phyloP scores from a whole-genome alignment of 2,888 invertebrate genomes.

The Calameuta idolon region DNA sequence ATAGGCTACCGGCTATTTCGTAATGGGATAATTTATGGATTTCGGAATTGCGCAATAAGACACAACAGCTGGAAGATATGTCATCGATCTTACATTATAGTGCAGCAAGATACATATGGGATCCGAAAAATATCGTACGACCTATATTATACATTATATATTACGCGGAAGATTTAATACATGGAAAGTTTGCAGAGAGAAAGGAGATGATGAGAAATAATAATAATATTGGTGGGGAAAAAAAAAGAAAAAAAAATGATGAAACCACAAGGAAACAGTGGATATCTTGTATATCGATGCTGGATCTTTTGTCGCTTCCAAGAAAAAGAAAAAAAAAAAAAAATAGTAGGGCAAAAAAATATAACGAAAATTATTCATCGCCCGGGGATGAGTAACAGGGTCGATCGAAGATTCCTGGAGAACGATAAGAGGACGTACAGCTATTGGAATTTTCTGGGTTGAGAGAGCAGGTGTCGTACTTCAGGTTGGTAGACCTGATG shows the following conservation, averaged over 20 bases:
- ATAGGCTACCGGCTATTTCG: not conserved
- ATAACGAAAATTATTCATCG: not conserved
- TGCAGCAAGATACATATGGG: not conserved
- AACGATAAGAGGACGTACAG: conserved; percentile 39
- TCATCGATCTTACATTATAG: not conserved
- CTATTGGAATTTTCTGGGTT: conserved; percentile 41
- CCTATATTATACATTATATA: too few species aligned
- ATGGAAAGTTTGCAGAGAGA: not conserved
- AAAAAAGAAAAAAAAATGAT: not conserved
- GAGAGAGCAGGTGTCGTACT: conserved; percentile 45
- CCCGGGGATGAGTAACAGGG: not conserved
- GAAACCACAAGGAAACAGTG: conserved; percentile 19
- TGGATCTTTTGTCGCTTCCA: not conserved
- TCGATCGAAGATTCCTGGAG: not conserved
- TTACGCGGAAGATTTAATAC: not conserved
- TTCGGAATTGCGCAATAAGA: not conserved
- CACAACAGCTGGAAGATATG: not conserved
- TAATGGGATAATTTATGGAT: not conserved
- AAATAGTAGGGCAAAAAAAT: conserved; percentile 19
- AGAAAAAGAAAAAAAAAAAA: conserved; percentile 37
- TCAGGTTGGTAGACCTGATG: not conserved
- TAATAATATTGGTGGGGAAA: not conserved
- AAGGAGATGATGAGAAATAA: not conserved
- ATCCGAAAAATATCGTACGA: not conserved
- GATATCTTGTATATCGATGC: conserved; percentile 46